Conservation (phyloP, 2,888 invertebrate genomes). For the Hemaris fuciformis region DNA sequence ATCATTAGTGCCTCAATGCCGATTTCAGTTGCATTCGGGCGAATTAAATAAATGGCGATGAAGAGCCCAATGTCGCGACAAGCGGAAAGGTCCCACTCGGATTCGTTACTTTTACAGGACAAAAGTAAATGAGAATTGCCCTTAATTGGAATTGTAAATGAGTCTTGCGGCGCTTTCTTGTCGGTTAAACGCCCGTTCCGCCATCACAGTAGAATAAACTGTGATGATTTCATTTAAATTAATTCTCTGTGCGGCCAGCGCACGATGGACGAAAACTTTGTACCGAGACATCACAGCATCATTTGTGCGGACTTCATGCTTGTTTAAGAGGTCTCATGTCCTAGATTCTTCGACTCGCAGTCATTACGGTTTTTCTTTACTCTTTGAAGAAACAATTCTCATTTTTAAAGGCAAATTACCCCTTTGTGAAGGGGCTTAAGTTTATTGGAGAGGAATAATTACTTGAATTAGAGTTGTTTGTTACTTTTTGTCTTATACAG, state of each 20-base stretch:
- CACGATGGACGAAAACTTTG: constrained; percentile 48
- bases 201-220: constrained; percentile 75
- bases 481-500: constrained; percentile 22
- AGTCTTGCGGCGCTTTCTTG: constrained; percentile 75
- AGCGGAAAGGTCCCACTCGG: constrained; percentile 46
- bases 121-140: constrained; percentile 77
- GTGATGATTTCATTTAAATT: constrained; percentile 79
- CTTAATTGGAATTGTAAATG: constrained; percentile 80
- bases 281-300: constrained; percentile 55
- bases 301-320: constrained; percentile 50
- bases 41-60: constrained; percentile 31
- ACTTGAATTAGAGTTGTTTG: constrained; percentile 22
- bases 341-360: constrained; percentile 34
- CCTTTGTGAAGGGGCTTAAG: constrained; percentile 32
- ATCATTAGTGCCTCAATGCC: constrained; percentile 15
- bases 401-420: constrained; percentile 43
- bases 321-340: constrained; percentile 42
- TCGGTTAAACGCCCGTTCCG: constrained; percentile 67
- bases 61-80: constrained; percentile 15
- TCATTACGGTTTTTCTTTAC: constrained; percentile 37
- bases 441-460: constrained; percentile 34
- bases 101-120: constrained; percentile 68
- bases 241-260: constrained; percentile 56
- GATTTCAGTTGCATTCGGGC: constrained; percentile 25
- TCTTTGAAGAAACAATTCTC: constrained; percentile 31